These are phyloP conservation scores for Oryzias javanicus DNA, from an alignment of 2,113 vertebrate species.

Conservation along the genomic window DNA sequence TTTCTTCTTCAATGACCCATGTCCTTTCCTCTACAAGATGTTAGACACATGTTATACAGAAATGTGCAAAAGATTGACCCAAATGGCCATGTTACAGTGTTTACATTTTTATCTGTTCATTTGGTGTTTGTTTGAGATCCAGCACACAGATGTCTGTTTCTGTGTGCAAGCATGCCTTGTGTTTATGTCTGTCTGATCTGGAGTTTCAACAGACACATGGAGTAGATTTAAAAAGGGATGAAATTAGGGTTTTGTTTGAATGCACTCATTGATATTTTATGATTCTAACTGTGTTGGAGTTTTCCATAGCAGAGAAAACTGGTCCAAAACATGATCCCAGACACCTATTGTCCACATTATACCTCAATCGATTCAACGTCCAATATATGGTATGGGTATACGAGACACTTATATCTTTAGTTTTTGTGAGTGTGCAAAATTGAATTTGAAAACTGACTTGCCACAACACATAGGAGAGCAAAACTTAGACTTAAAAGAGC, in stretches of 20 bases:
- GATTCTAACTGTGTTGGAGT: slow-evolving; percentile 54
- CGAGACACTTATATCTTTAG: neutral
- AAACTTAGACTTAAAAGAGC: slow-evolving; percentile 15
- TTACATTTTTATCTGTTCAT: slow-evolving; percentile 20
- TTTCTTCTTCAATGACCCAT: slow-evolving; percentile 47
- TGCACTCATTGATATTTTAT: slow-evolving; percentile 47
- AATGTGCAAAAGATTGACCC: slow-evolving; percentile 44
- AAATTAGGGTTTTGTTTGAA: slow-evolving; percentile 67
- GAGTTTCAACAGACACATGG: slow-evolving; percentile 51
- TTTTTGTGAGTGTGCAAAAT: slow-evolving; percentile 13
- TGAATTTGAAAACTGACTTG: slow-evolving; percentile 12
- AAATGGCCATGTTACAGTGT: neutral
- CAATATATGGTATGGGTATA: slow-evolving; percentile 4
- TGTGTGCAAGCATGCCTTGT: slow-evolving; percentile 45
- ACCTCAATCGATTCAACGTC: slow-evolving; percentile 48
- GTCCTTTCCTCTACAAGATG: slow-evolving; percentile 44
- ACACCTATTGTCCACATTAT: slow-evolving; percentile 52
- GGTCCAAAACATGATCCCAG: slow-evolving; percentile 64
- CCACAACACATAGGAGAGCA: slow-evolving; percentile 15
- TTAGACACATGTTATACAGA: slow-evolving; percentile 25
- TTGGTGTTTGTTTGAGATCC: neutral
- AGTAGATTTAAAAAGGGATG: slow-evolving; percentile 67
- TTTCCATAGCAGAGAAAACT: slow-evolving; percentile 65
- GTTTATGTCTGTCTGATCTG: slow-evolving; percentile 49
- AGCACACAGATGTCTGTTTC: slow-evolving; percentile 13